A percentile compares a stretch with the other conserved stretches of the same genome.
phyloP scores from a whole-genome alignment of 2,888 invertebrate genomes.

The Rhingia campestris region DNA sequence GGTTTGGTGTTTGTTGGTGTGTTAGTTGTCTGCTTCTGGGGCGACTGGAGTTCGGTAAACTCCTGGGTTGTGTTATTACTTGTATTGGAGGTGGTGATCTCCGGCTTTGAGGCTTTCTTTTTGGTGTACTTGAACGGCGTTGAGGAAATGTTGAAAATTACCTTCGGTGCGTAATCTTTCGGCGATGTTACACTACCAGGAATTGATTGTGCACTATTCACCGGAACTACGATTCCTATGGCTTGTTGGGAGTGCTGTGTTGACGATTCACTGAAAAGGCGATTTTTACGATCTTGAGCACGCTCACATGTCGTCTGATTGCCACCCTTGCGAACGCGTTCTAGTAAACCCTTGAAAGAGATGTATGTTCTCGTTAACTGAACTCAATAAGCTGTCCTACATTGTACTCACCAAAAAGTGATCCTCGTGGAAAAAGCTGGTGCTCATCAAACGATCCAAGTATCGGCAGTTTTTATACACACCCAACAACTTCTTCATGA shows the following conservation, averaged over 20 bases:
- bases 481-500: conserved; percentile 90
- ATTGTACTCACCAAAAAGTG: conserved; percentile 87
- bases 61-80: conserved; percentile 50
- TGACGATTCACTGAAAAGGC: conserved; percentile 77
- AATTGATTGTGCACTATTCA: conserved; percentile 66
- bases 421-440: conserved; percentile 92
- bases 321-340: conserved; percentile 89
- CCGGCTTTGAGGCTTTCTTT: conserved; percentile 66
- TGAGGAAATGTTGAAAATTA: conserved; percentile 77
- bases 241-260: conserved; percentile 70
- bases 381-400: not conserved
- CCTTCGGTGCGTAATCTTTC: conserved; percentile 77
- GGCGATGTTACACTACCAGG: conserved; percentile 56
- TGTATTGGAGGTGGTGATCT: conserved; percentile 49
- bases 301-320: conserved; percentile 86
- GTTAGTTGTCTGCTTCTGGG: conserved; percentile 44
- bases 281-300: conserved; percentile 88
- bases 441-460: conserved; percentile 92
- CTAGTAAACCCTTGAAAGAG: conserved; percentile 86
- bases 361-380: not conserved
- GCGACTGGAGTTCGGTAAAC: conserved; percentile 56
- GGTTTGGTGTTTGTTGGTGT: conserved; percentile 46
- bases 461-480: conserved; percentile 94
- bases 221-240: conserved; percentile 70
- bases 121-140: conserved; percentile 76